These are phyloP conservation scores for Drosophila pseudotakahashii DNA, from an alignment of 2,888 invertebrate species.

Conservation along the genomic window DNA sequence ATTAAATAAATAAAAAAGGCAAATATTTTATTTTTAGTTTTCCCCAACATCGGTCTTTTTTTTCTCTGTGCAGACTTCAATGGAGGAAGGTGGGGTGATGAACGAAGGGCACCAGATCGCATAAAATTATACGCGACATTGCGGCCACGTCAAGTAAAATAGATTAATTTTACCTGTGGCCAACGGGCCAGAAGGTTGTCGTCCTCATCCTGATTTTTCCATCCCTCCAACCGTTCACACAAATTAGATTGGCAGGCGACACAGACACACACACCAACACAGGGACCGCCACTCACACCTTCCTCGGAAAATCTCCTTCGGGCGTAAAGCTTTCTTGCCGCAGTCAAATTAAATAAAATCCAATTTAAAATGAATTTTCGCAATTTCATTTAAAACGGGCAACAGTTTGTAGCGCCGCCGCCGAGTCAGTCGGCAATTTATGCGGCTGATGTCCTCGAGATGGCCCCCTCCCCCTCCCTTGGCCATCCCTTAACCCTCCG, in stretches of 20 bases:
- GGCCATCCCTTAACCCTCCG: constrained; percentile 16
- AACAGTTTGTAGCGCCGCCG: constrained; percentile 29
- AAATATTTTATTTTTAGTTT: not conserved
- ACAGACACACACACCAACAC: constrained; percentile 13
- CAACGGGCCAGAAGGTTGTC: constrained; percentile 64
- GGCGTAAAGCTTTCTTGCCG: constrained; percentile 55
- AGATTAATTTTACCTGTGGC: constrained; percentile 76
- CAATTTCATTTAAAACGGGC: constrained; percentile 70
- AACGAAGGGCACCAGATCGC: constrained; percentile 15
- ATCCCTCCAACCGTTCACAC: constrained; percentile 19
- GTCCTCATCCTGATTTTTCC: constrained; percentile 13
- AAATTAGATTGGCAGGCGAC: constrained; percentile 51
- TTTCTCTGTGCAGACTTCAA: constrained; percentile 5
- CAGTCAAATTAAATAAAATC: constrained; percentile 78
- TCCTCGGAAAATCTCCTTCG: constrained; percentile 22
- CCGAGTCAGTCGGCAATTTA: constrained; percentile 59
- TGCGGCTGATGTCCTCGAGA: constrained; percentile 46
- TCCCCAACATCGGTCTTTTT: not conserved
- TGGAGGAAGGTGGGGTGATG: constrained; percentile 1
- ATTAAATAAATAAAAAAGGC: no score
- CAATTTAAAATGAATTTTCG: constrained; percentile 80
- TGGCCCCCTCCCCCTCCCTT: constrained; percentile 6
- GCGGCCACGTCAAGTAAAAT: constrained; percentile 76
- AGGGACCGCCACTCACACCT: constrained; percentile 8
- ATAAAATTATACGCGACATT: constrained; percentile 75